Base-by-base conservation (phyloP, 1,140 invertebrate genomes). In the Spodoptera frugiperda region DNA sequence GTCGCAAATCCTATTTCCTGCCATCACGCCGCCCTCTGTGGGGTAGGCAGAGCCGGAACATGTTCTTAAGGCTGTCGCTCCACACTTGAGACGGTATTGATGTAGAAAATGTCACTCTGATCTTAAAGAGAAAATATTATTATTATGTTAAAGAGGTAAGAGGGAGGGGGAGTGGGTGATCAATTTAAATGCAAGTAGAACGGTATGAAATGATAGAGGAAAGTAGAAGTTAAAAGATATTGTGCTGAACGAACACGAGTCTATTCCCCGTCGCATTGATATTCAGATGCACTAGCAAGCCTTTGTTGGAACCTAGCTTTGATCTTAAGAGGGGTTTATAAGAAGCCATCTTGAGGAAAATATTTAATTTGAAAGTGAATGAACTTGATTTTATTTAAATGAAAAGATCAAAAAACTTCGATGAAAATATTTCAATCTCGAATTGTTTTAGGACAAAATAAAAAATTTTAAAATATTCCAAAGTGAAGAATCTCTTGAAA, bases 1-100 rank as follows among this genome's bases (percentile, higher is more conserved):
- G 55, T 10, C 46, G 25, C 72, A 75, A 75, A 75, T 75, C 57
- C 59, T 75, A 75, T 75, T 75, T 75, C 72, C 72, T 59, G 55
- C 9, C 19, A 75, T 75, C 72, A 51, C 55, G 21, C n/a, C 33
- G 71, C 11, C 49, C 30, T 44, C 30, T 9, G 25, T 12, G 8
- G 30, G 17, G 30, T 9, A n/a, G 48, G 46, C 19, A 14, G 46
- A 55, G n/a, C 21, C 33, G n/a, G 59, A 63, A 57, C 54, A 15
- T 17, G 15, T 19, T 17, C 51, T 53, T 19, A 10, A 53, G 33
- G 33, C 15, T 73, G 44, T n/a, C 55, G 49, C 63, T 48, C 11
- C 44, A 17, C 44, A 25, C 19, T 21, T 17, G 39, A 2, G 19
- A 25, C 48, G 19, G 0, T n/a, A 25, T 14, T 30, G 21, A 30